Conservation (phyloP, 2,797 vertebrate species). For the Sebastes cheni region DNA sequence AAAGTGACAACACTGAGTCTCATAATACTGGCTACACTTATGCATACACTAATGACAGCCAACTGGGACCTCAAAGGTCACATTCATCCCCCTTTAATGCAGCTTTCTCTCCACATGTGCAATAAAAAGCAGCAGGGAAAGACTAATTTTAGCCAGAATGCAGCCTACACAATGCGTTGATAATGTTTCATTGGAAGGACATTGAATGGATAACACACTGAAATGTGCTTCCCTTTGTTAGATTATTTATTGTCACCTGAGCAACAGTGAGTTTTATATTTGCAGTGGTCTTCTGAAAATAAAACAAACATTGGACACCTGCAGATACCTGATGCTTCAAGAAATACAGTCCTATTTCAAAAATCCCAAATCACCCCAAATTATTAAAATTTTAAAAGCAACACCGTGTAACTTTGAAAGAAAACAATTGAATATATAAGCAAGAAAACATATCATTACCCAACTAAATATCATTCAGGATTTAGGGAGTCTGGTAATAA, state of each 20-base stretch:
- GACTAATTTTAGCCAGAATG: not conserved
- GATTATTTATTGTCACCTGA: not conserved
- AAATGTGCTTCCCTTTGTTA: not conserved
- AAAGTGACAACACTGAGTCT: constrained; percentile 39
- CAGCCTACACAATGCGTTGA: not conserved
- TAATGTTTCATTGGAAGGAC: not conserved
- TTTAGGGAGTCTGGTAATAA: not conserved
- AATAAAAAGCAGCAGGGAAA: not conserved
- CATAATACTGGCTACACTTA: constrained; percentile 8
- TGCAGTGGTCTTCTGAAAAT: not conserved
- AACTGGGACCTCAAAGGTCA: constrained; percentile 5
- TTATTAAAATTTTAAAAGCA: not conserved
- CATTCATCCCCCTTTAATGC: not conserved
- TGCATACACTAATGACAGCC: constrained; percentile 12
- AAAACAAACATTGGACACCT: not conserved
- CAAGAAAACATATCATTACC: not conserved
- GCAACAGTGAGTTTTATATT: not conserved
- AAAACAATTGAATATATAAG: not conserved
- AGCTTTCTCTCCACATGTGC: not conserved
- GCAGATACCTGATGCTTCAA: not conserved
- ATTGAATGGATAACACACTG: not conserved
- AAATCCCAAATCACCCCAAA: not conserved
- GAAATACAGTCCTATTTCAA: not conserved
- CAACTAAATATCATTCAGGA: not conserved
- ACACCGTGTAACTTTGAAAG: not conserved